These are phyloP conservation scores for Drosophila carrolli DNA, from an alignment of 1,140 invertebrate genomes.

Conservation along the genomic window DNA sequence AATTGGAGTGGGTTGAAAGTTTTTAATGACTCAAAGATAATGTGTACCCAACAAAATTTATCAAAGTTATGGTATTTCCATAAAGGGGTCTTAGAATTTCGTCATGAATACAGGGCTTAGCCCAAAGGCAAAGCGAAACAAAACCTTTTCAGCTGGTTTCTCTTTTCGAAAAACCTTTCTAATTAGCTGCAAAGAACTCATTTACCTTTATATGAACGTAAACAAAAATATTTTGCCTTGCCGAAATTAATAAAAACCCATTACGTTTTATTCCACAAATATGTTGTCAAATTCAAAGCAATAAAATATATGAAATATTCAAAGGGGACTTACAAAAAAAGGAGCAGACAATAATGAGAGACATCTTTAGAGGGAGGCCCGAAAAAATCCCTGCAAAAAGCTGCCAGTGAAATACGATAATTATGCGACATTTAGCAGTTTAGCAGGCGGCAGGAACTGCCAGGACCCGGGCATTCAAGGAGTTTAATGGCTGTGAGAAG, in stretches of 20 bases:
- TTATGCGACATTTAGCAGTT: slow-evolving; percentile 81
- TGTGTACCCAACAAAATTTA: slow-evolving; percentile 1
- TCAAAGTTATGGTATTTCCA: slow-evolving; percentile 1
- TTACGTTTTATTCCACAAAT: slow-evolving; percentile 69
- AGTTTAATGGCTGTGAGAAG: slow-evolving; percentile 64
- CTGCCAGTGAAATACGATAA: slow-evolving; percentile 75
- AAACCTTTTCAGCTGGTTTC: slow-evolving; percentile 13
- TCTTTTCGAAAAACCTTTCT: slow-evolving; percentile 15
- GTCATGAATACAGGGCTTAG: slow-evolving; percentile 9
- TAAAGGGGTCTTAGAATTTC: neutral
- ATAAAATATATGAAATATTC: slow-evolving; percentile 27
- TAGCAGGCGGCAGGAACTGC: slow-evolving; percentile 60
- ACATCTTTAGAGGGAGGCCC: slow-evolving; percentile 25
- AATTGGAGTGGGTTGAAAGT: slow-evolving; percentile 47
- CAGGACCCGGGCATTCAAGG: slow-evolving; percentile 49
- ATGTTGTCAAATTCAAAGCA: slow-evolving; percentile 42
- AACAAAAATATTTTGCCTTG: slow-evolving; percentile 32
- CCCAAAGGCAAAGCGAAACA: neutral
- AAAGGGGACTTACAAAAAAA: slow-evolving; percentile 27
- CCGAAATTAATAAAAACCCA: slow-evolving; percentile 74
- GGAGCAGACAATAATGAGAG: slow-evolving; percentile 71
- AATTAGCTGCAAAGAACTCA: slow-evolving; percentile 55
- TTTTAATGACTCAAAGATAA: slow-evolving; percentile 36
- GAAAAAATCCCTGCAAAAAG: slow-evolving; percentile 25
- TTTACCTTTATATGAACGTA: slow-evolving; percentile 9